phyloP scores from a whole-genome alignment of 2,113 vertebrate genomes.

The Bucco capensis region DNA sequence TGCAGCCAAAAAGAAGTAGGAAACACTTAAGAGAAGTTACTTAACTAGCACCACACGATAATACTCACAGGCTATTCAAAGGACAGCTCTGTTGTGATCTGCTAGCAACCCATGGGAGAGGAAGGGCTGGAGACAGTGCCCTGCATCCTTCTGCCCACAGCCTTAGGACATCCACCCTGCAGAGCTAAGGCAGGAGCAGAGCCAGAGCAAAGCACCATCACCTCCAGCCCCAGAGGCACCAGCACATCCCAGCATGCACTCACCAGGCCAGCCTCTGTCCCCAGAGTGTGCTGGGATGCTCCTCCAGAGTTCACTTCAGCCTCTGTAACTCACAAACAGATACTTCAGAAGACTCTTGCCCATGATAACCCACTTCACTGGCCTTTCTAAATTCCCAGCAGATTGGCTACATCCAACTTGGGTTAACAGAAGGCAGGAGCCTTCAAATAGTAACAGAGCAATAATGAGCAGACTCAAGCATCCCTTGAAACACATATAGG shows the following conservation, averaged over 20 bases:
- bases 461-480: not conserved
- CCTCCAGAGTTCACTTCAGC: not conserved
- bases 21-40: rapidly evolving
- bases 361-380: not conserved
- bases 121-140: not conserved
- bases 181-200: not conserved
- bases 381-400: not conserved
- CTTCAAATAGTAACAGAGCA: not conserved
- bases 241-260: rapidly evolving
- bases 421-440: not conserved
- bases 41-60: rapidly evolving
- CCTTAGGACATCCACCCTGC: too few relatives aligned
- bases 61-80: not conserved
- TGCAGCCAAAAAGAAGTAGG: not conserved
- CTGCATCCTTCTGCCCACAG: too few relatives aligned
- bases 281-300: rapidly evolving
- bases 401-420: not conserved
- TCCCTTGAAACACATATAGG: not conserved
- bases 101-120: not conserved
- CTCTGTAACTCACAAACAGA: not conserved
- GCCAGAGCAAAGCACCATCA: not conserved
- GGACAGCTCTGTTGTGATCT: not conserved
- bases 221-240: not conserved
- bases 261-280: not conserved
- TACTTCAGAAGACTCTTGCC: not conserved